These are phyloP conservation scores for Pristiophorus japonicus DNA, from an alignment of 2,113 vertebrate genomes.

Conservation along the genomic window DNA sequence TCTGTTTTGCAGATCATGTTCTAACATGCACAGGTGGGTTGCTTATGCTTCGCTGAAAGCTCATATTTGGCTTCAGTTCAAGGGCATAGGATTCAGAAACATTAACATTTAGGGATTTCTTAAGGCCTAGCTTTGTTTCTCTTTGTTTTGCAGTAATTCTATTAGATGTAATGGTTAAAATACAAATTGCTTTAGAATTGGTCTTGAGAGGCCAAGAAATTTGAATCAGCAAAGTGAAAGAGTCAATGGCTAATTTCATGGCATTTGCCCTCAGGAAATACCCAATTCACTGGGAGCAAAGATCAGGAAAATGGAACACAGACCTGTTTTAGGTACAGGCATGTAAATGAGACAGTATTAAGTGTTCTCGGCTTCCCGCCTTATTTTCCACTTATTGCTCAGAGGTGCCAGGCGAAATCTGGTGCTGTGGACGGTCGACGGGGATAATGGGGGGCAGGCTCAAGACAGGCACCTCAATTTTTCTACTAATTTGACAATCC, in stretches of 20 bases:
- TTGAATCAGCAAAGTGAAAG: not conserved
- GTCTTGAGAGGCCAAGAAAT: not conserved
- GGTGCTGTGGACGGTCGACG: not conserved
- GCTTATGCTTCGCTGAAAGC: not conserved
- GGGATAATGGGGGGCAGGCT: not conserved
- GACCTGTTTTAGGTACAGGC: not conserved
- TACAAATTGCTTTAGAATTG: not conserved
- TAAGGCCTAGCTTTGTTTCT: not conserved
- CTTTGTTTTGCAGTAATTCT: not conserved
- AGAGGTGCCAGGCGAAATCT: not conserved
- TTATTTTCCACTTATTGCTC: not conserved
- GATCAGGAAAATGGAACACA: not conserved
- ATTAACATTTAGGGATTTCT: not conserved
- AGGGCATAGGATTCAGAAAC: not conserved
- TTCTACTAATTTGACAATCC: not conserved
- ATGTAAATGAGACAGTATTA: not conserved
- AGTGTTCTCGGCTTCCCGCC: not conserved
- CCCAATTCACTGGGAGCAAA: not conserved
- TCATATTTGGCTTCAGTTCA: not conserved
- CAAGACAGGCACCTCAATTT: not conserved
- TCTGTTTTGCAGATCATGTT: not conserved
- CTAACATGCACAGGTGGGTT: not conserved
- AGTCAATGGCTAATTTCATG: not conserved
- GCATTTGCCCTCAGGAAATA: not conserved
- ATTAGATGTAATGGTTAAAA: not conserved